phyloP scores from a whole-genome alignment of 2,113 vertebrate species.

The Amazona vittata region DNA sequence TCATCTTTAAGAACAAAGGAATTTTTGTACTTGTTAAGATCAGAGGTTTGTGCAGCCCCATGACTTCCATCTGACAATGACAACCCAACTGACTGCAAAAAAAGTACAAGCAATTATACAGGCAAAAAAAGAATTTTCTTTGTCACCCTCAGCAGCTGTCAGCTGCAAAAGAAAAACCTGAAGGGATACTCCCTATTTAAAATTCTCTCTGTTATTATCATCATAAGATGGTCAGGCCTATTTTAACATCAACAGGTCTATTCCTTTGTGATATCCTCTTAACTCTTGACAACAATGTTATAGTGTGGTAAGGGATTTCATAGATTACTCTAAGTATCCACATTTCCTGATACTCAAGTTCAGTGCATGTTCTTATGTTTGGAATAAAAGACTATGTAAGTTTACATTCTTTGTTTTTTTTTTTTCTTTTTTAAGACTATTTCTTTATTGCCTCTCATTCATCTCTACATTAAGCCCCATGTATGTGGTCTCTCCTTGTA shows the following conservation, averaged over 20 bases:
- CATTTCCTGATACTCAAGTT: background rate
- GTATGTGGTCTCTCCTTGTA: background rate
- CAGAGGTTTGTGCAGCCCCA: background rate
- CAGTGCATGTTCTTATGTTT: background rate
- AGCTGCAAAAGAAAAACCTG: background rate
- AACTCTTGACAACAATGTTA: background rate
- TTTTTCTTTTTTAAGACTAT: background rate
- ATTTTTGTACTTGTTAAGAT: background rate
- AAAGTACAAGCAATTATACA: background rate
- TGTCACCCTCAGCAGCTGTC: background rate
- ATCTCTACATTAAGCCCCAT: background rate
- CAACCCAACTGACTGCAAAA: background rate
- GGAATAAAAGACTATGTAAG: background rate
- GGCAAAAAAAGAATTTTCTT: background rate
- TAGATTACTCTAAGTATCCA: background rate
- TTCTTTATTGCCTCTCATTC: background rate
- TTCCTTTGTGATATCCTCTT: background rate
- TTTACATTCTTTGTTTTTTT: background rate
- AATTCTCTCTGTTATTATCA: background rate
- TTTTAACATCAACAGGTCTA: background rate
- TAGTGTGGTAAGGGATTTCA: background rate
- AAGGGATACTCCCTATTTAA: background rate
- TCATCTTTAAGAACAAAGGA: slow-evolving; percentile 18
- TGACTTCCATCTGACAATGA: background rate
- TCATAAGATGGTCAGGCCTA: background rate